Conservation (phyloP, 2,888 invertebrate genomes). For the Pseudoips prasinana region DNA sequence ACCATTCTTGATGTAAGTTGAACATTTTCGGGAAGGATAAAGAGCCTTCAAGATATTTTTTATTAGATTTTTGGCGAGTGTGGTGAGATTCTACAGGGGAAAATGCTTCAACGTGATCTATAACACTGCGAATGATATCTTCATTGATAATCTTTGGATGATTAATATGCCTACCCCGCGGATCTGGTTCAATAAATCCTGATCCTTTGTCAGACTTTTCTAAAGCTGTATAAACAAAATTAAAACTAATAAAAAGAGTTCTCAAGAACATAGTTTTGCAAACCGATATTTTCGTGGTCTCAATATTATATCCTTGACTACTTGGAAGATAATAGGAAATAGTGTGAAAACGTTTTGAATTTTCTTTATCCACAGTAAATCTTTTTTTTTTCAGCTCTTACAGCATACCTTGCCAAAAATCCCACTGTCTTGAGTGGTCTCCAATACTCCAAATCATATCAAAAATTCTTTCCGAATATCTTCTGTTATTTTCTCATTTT, state of each 20-base stretch:
- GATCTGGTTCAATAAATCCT: conserved; percentile 3
- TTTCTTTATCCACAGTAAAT: conserved; percentile 3
- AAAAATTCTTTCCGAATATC: conserved; percentile 4
- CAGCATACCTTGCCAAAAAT: conserved; percentile 8
- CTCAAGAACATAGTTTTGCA: conserved; percentile 10
- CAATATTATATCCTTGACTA: conserved; percentile 4
- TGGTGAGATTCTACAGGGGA: conserved; percentile 15
- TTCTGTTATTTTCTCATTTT: conserved; percentile 8
- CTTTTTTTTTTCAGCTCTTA: conserved; percentile 6
- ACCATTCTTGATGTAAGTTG: conserved; percentile 18
- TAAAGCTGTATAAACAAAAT: conserved; percentile 10
- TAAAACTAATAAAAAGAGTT: conserved; percentile 10
- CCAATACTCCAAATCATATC: conserved; percentile 8
- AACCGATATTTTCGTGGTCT: conserved; percentile 5
- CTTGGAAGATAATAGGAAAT: conserved; percentile 7
- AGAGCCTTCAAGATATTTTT: conserved; percentile 12
- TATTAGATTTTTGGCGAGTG: conserved; percentile 9
- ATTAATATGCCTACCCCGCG: conserved; percentile 9
- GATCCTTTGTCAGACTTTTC: conserved; percentile 2
- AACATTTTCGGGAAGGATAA: conserved; percentile 18
- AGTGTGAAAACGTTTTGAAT: conserved; percentile 4
- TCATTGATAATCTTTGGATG: conserved; percentile 7
- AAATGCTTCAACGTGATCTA: conserved; percentile 13
- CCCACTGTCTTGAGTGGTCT: conserved; percentile 9
- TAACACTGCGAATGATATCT: conserved; percentile 6